These are phyloP conservation scores for Omphaloscelis lunosa DNA, from an alignment of 2,888 invertebrate genomes.

Conservation along the genomic window DNA sequence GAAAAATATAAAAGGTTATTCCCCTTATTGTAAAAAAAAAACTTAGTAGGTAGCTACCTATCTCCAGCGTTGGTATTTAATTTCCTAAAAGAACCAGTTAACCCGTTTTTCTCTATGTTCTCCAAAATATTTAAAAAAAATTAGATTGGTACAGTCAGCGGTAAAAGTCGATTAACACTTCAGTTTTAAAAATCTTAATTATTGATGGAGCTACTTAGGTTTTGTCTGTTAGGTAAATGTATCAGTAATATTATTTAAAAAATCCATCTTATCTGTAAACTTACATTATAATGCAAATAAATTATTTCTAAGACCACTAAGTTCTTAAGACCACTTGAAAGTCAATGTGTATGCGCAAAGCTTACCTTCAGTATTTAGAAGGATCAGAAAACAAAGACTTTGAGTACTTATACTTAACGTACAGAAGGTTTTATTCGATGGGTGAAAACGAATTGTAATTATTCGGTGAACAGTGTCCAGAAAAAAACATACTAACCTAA, in stretches of 20 bases:
- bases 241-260: neutral
- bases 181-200: too few relatives aligned
- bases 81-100: neutral
- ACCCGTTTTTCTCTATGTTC: too few relatives aligned
- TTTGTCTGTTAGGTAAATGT: neutral
- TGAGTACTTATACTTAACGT: too few relatives aligned
- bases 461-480: neutral
- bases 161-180: too few relatives aligned
- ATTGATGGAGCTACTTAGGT: too few relatives aligned
- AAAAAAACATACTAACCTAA: neutral
- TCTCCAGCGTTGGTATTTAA: neutral
- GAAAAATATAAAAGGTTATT: neutral
- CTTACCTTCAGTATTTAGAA: constrained; percentile 3
- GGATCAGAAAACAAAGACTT: constrained; percentile 14
- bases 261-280: neutral
- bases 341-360: constrained; percentile 18
- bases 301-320: neutral
- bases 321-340: neutral
- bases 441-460: neutral
- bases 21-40: neutral
- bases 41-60: neutral
- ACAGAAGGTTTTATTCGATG: neutral
- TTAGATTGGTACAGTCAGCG: too few relatives aligned
- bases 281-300: too few relatives aligned
- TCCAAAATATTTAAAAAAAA: neutral